These are phyloP conservation scores for Aspidapion aeneum DNA, from an alignment of 2,888 invertebrate species.

Conservation along the genomic window DNA sequence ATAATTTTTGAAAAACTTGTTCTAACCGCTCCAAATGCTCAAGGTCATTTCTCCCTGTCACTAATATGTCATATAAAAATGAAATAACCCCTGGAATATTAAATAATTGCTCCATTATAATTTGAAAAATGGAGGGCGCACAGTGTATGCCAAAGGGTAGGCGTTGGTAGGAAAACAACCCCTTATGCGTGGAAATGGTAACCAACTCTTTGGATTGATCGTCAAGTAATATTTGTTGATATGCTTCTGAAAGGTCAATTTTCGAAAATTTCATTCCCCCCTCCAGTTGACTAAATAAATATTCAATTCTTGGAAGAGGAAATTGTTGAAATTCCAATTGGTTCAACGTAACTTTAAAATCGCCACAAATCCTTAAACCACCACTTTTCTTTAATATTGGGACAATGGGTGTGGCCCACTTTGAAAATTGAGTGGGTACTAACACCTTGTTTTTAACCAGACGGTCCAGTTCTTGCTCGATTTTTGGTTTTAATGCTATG, in stretches of 20 bases:
- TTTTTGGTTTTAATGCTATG: conserved; percentile 22
- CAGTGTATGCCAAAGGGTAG: conserved; percentile 35
- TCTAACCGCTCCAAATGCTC: conserved; percentile 18
- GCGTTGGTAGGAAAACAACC: conserved; percentile 30
- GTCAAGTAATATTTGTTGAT: conserved; percentile 19
- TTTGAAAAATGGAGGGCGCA: conserved; percentile 35
- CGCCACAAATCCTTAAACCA: conserved; percentile 9
- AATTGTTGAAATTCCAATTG: conserved; percentile 11
- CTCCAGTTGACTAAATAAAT: conserved; percentile 18
- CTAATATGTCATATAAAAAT: conserved; percentile 25
- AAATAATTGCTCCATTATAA: conserved; percentile 35
- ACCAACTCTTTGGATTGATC: conserved; percentile 17
- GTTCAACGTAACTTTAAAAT: conserved; percentile 14
- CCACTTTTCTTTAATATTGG: conserved; percentile 11
- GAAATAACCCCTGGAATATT: conserved; percentile 20
- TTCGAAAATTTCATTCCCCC: too few species aligned
- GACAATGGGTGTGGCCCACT: conserved; percentile 15
- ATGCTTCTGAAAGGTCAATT: conserved; percentile 21
- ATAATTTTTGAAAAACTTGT: conserved; percentile 19
- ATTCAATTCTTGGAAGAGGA: conserved; percentile 17
- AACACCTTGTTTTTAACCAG: conserved; percentile 15
- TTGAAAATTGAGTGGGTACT: conserved; percentile 14
- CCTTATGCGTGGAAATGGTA: conserved; percentile 33
- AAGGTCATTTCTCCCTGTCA: conserved; percentile 22
- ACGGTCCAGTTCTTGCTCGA: conserved; percentile 18